phyloP scores from a whole-genome alignment of 1,140 invertebrate species.

The Drosophila littoralis region DNA sequence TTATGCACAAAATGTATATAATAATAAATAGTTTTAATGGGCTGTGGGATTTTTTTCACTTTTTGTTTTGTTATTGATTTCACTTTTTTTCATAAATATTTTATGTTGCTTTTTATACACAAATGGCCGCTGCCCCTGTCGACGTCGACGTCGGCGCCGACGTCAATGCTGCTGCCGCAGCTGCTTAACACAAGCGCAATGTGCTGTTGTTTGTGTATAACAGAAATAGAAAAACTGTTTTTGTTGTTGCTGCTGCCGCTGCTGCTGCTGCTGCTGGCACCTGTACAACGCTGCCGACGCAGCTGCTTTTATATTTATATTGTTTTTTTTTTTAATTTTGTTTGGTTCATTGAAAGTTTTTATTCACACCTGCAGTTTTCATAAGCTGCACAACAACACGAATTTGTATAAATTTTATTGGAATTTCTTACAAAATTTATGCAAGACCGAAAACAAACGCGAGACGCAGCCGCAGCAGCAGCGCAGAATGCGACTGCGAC shows the following conservation, averaged over 20 bases:
- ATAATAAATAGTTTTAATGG: constrained; percentile 36
- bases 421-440: constrained; percentile 31
- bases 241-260: constrained; percentile 8
- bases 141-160: constrained; percentile 7
- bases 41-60: constrained; percentile 25
- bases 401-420: constrained; percentile 33
- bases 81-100: constrained; percentile 65
- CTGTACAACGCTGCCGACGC: constrained; percentile 36
- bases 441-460: constrained; percentile 30
- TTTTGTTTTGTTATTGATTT: constrained; percentile 72
- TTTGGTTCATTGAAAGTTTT: constrained; percentile 48
- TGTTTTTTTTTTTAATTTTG: constrained; percentile 16
- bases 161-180: neutral
- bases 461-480: constrained; percentile 19
- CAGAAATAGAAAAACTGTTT: constrained; percentile 48
- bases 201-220: constrained; percentile 36
- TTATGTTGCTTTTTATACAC: constrained; percentile 40
- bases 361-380: constrained; percentile 49
- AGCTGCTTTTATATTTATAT: constrained; percentile 30
- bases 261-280: constrained; percentile 30
- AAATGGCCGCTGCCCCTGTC: constrained; percentile 27
- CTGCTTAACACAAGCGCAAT: too few relatives aligned
- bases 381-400: constrained; percentile 10
- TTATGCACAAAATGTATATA: constrained; percentile 18
- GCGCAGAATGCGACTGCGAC: constrained; percentile 31